Conservation (phyloP, 2,888 invertebrate species). For the Graphium colonna region DNA sequence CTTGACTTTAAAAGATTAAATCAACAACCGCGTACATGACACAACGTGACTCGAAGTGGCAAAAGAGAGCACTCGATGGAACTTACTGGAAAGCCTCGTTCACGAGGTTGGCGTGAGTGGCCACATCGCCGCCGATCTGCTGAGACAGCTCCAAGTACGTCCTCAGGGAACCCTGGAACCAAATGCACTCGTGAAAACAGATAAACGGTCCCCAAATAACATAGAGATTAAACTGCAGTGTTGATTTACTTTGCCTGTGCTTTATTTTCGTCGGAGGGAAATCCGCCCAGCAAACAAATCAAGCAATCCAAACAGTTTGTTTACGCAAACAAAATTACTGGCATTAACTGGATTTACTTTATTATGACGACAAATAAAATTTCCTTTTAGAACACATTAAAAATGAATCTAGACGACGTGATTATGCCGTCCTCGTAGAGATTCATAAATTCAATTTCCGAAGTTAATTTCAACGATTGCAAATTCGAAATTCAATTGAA, state of each 20-base stretch:
- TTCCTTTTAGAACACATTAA: too few species aligned
- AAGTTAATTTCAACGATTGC: too few species aligned
- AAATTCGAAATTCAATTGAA: too few species aligned
- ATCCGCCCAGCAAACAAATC: too few species aligned
- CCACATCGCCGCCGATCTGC: slow-evolving; percentile 92
- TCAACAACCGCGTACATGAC: neutral
- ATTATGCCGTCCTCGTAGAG: too few species aligned
- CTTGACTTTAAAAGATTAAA: slow-evolving; percentile 34
- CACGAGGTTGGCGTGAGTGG: slow-evolving; percentile 89
- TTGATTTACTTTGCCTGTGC: neutral
- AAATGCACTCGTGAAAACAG: slow-evolving; percentile 21
- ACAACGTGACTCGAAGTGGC: neutral
- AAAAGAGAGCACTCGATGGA: too few species aligned
- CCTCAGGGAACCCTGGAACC: slow-evolving; percentile 83
- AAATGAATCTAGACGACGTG: too few species aligned
- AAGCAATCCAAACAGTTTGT: too few species aligned
- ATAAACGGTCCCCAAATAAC: neutral
- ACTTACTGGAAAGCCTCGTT: slow-evolving; percentile 90
- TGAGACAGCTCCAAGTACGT: slow-evolving; percentile 87
- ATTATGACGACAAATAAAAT: too few species aligned
- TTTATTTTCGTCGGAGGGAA: neutral
- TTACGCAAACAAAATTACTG: too few species aligned
- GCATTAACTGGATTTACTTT: too few species aligned
- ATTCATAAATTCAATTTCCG: too few species aligned
- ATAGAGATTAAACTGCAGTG: neutral